Conservation (phyloP, 2,888 invertebrate species). For the Nowickia ferox region DNA sequence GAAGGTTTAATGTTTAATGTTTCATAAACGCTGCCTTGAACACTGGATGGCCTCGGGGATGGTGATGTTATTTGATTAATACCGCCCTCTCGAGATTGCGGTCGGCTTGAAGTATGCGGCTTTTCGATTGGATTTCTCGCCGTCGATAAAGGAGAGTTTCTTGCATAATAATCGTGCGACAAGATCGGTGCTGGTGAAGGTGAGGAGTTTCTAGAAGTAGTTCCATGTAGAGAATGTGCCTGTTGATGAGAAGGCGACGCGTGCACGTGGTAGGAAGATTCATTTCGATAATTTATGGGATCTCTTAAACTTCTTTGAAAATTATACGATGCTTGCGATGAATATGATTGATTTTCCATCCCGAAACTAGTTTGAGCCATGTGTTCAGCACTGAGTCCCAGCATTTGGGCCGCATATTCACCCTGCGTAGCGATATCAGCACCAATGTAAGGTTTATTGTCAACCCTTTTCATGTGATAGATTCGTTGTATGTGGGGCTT, state of each 20-base stretch:
- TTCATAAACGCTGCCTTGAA: slow-evolving; percentile 75
- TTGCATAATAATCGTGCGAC: slow-evolving; percentile 78
- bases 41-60: slow-evolving; percentile 77
- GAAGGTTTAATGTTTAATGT: slow-evolving; percentile 78
- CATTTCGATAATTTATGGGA: slow-evolving; percentile 73
- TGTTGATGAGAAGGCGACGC: slow-evolving; percentile 79
- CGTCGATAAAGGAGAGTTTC: slow-evolving; percentile 75
- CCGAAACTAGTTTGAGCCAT: slow-evolving; percentile 77
- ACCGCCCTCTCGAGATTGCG: slow-evolving; percentile 80
- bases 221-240: slow-evolving; percentile 64
- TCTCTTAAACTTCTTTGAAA: slow-evolving; percentile 53
- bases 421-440: slow-evolving; percentile 95
- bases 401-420: slow-evolving; percentile 95
- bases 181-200: slow-evolving; percentile 62
- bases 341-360: slow-evolving; percentile 71
- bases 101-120: slow-evolving; percentile 77
- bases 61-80: slow-evolving; percentile 75
- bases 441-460: slow-evolving; percentile 94
- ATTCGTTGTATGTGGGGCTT: slow-evolving; percentile 93
- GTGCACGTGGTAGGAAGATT: slow-evolving; percentile 78
- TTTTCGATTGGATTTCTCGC: slow-evolving; percentile 66
- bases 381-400: slow-evolving; percentile 88
- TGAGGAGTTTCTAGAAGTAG: slow-evolving; percentile 62
- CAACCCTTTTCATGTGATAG: slow-evolving; percentile 96
- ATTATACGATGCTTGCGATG: slow-evolving; percentile 65